Evolutionary conservation across 2,113 vertebrate genomes (phyloP).

Genomic region (Phyllostomus discolor): DNA sequence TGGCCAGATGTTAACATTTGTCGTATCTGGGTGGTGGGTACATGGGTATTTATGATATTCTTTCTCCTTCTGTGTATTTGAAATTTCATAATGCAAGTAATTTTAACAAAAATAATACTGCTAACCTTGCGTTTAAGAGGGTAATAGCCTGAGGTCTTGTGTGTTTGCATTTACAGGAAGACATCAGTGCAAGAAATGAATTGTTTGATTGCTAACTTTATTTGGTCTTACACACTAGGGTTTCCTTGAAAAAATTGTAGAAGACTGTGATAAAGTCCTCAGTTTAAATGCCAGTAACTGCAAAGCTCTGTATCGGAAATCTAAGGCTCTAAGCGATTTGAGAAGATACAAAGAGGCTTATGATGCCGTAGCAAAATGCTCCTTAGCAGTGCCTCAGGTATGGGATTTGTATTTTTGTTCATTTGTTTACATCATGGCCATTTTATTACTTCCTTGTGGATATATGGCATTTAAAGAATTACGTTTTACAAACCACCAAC

Average conservation of each 20-base stretch:
- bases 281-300: slow-evolving; percentile 89
- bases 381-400: slow-evolving; percentile 94
- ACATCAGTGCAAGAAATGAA: not conserved
- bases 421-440: not conserved
- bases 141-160: not conserved
- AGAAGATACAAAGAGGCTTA: slow-evolving; percentile 93
- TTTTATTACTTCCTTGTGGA: not conserved
- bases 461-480: not conserved
- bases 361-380: slow-evolving; percentile 95
- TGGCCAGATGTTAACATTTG: not conserved
- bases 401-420: not conserved
- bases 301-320: slow-evolving; percentile 93
- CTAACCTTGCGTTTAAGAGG: not conserved
- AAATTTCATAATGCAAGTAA: not conserved
- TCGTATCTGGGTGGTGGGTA: not conserved
- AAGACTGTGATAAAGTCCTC: slow-evolving; percentile 92
- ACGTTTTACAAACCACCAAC: not conserved
- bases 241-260: slow-evolving; percentile 89
- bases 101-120: not conserved
- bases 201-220: not conserved
- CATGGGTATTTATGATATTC: not conserved
- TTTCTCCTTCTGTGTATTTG: not conserved
- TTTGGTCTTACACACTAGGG: slow-evolving; percentile 77
- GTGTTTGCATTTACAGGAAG: not conserved
- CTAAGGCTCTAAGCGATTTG: slow-evolving; percentile 90